phyloP scores from a whole-genome alignment of 2,797 vertebrate genomes.

The Malacoctenus gilli region DNA sequence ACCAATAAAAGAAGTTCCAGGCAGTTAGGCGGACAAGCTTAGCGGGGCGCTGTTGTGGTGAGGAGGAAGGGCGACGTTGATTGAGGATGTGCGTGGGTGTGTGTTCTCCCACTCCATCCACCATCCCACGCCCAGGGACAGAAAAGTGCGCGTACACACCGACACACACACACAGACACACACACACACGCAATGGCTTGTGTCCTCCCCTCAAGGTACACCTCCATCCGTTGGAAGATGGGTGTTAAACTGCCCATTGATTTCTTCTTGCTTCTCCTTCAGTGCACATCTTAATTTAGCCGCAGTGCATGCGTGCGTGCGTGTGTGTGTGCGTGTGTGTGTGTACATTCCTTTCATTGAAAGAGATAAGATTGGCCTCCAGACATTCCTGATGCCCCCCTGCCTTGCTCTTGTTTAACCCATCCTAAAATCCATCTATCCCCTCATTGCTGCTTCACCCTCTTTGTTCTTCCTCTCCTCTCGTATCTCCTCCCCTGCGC shows the following conservation, averaged over 20 bases:
- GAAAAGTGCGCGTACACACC: too few species aligned
- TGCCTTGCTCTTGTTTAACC: conserved; percentile 50
- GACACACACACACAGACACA: neutral
- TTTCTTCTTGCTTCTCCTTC: conserved; percentile 59
- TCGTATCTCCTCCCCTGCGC: too few species aligned
- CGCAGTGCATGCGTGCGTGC: conserved; percentile 21
- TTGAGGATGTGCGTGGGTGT: conserved; percentile 53
- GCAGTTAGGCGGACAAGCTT: conserved; percentile 49
- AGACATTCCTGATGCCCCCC: conserved; percentile 63
- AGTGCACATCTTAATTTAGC: conserved; percentile 58
- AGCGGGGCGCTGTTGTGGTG: conserved; percentile 30
- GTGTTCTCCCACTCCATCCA: conserved; percentile 40
- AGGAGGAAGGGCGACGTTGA: conserved; percentile 42
- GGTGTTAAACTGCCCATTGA: conserved; percentile 65
- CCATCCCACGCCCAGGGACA: neutral
- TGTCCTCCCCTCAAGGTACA: conserved; percentile 46
- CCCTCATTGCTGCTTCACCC: conserved; percentile 52
- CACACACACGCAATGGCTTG: conserved; percentile 20
- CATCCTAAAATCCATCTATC: conserved; percentile 55
- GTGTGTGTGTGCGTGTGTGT: conserved; percentile 30
- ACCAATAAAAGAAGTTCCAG: conserved; percentile 57
- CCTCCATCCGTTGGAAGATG: conserved; percentile 34
- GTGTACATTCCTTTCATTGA: conserved; percentile 63
- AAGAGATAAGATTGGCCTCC: conserved; percentile 67
- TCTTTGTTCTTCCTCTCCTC: neutral